phyloP scores from a whole-genome alignment of 2,113 vertebrate genomes.

The Ibidorhyncha struthersii region DNA sequence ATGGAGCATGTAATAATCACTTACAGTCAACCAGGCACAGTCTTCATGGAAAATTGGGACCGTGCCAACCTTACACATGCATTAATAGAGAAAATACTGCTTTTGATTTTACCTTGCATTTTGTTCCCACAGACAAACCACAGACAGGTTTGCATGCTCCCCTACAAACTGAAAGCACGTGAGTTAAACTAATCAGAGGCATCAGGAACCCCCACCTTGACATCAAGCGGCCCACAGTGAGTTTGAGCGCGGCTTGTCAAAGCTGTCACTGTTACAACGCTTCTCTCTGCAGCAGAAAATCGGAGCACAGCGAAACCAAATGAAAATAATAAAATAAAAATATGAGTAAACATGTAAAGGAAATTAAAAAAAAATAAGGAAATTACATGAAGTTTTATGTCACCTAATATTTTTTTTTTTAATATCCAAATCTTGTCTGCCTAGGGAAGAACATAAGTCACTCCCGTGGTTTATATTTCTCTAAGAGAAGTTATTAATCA shows the following conservation, averaged over 20 bases:
- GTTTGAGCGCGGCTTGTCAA: background rate
- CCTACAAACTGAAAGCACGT: fast-evolving
- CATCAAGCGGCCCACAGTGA: background rate
- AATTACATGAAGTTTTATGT: background rate
- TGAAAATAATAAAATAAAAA: background rate
- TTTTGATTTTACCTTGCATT: background rate
- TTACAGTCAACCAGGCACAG: background rate
- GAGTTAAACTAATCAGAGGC: background rate
- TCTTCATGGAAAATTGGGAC: background rate
- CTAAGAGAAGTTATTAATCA: constrained; percentile 2
- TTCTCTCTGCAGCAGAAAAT: background rate
- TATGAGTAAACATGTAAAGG: background rate
- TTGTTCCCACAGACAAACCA: background rate
- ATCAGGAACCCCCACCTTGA: background rate
- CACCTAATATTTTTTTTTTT: background rate
- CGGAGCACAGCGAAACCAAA: background rate
- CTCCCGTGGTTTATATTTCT: background rate
- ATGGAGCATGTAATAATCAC: background rate
- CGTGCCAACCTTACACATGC: background rate
- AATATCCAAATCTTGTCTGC: background rate
- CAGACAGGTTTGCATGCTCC: background rate
- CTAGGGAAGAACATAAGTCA: background rate
- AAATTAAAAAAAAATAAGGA: background rate
- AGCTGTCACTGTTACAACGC: background rate
- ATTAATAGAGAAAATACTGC: background rate